phyloP scores from a whole-genome alignment of 2,113 vertebrate species.

The Menura novaehollandiae region DNA sequence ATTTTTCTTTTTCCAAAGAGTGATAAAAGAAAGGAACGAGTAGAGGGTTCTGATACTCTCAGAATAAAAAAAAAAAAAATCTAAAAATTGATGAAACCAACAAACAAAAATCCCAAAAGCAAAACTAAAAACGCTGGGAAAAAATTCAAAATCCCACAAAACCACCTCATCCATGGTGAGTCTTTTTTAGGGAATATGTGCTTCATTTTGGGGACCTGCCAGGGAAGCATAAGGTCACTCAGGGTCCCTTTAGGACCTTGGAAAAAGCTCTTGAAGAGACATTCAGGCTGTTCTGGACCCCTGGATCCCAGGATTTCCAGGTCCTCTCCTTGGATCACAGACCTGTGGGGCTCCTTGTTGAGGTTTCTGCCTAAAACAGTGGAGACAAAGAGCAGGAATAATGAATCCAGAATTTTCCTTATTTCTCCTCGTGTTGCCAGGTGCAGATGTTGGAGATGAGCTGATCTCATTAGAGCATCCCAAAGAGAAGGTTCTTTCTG shows the following conservation, averaged over 20 bases:
- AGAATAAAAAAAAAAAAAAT: background rate
- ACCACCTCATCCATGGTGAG: background rate
- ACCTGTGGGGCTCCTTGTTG: background rate
- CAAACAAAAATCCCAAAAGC: background rate
- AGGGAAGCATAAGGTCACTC: background rate
- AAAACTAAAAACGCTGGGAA: background rate
- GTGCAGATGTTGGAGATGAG: background rate
- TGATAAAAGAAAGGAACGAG: background rate
- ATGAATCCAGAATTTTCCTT: background rate
- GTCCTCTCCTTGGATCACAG: background rate
- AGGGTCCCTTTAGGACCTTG: background rate
- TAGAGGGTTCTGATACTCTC: background rate
- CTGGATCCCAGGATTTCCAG: background rate
- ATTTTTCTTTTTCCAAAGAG: background rate
- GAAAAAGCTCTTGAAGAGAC: background rate
- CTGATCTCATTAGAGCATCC: background rate
- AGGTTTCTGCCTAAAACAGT: background rate
- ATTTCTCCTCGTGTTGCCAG: background rate
- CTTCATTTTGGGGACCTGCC: background rate
- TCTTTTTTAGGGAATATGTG: background rate
- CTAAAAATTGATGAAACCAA: background rate
- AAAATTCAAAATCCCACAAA: background rate
- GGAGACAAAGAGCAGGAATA: background rate
- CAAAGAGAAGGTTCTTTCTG: background rate
- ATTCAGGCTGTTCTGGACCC: background rate